Evolutionary conservation across 2,113 vertebrate species (phyloP).

Genomic region (Octodon degus): DNA sequence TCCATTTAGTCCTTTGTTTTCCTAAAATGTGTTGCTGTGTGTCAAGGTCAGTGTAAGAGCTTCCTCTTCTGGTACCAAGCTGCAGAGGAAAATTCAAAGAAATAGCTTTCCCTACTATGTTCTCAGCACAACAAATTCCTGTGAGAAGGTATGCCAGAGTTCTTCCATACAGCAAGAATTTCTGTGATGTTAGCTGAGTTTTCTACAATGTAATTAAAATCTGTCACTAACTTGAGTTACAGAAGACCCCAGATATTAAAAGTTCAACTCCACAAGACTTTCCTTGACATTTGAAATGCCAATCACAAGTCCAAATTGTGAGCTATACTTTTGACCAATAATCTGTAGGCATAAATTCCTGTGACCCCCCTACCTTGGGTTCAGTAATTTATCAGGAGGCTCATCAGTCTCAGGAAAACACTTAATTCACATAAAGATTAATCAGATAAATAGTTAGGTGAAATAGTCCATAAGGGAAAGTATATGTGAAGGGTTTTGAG

Average conservation of each 20-base stretch:
- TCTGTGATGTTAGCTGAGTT: background rate
- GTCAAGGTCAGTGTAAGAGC: background rate
- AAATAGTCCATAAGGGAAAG: background rate
- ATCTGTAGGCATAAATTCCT: background rate
- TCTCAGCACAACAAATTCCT: background rate
- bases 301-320: background rate
- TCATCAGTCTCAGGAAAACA: background rate
- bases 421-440: background rate
- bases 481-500: background rate
- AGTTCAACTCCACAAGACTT: background rate
- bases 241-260: background rate
- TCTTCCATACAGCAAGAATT: background rate
- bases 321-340: background rate
- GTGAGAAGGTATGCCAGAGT: background rate
- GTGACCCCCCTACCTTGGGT: background rate
- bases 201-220: background rate
- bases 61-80: background rate
- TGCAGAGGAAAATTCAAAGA: background rate
- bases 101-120: background rate
- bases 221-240: background rate
- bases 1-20: background rate
- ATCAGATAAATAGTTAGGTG: background rate
- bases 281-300: background rate
- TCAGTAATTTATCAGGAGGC: background rate
- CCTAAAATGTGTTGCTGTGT: background rate